These are phyloP conservation scores for Pristionchus japonicus DNA, from an alignment of 2,888 invertebrate genomes.

Conservation along the genomic window DNA sequence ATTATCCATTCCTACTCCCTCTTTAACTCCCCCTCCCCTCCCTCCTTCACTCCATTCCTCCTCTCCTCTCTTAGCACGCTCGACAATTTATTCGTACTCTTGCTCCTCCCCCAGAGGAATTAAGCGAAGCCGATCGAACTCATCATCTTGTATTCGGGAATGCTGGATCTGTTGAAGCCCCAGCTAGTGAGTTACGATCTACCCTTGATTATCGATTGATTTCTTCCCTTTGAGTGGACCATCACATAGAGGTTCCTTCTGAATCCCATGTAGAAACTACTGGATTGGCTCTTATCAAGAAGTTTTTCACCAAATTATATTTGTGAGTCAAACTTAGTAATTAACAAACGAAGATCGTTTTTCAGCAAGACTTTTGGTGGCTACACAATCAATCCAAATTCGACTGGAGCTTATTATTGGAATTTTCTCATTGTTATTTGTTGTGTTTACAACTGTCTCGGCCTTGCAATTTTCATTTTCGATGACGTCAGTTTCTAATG, in stretches of 20 bases:
- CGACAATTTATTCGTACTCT: not conserved
- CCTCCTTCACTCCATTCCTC: not conserved
- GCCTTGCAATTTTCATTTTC: conserved; percentile 72
- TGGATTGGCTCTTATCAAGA: not conserved
- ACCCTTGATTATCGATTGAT: not conserved
- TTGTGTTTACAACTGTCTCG: conserved; percentile 68
- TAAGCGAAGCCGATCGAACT: not conserved
- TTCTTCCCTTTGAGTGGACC: not conserved
- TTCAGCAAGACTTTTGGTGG: not conserved
- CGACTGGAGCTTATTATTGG: conserved; percentile 69
- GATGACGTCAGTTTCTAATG: conserved; percentile 60
- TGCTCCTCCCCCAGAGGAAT: not conserved
- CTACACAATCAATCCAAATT: conserved; percentile 32
- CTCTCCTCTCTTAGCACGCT: not conserved
- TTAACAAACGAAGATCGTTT: not conserved
- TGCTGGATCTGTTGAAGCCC: not conserved
- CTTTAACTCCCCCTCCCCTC: not conserved
- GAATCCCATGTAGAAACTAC: not conserved
- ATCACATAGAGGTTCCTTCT: not conserved
- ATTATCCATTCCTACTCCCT: not conserved
- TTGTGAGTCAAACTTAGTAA: not conserved
- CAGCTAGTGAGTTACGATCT: not conserved
- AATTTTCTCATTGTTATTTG: conserved; percentile 64
- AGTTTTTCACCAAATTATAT: not conserved
- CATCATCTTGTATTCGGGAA: not conserved